Base-by-base conservation (phyloP, 2,888 invertebrate genomes). In the Platycnemis pennipes region DNA sequence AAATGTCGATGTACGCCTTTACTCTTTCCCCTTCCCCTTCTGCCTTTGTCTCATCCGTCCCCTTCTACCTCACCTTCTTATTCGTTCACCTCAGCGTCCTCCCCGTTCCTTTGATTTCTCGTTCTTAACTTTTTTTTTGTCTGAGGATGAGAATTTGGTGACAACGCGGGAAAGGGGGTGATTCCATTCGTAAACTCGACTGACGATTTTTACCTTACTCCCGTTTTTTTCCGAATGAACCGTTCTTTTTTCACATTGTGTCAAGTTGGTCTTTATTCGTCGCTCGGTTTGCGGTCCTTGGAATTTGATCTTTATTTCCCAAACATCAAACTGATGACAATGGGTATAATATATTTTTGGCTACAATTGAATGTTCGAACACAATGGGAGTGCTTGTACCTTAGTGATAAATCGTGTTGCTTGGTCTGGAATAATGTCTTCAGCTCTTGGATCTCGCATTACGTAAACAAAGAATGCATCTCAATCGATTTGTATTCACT, bases 1-100 rank as follows among this genome's bases (percentile, higher is more conserved):
- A 91, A 77, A 91, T 91, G 63, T 91, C 91, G 91, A 91, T 91
- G 77, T 77, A 91, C 63, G 91, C 63, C 63, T 56, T 91, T 44
- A 13, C 69, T 22, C 91, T n/a, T 44, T 22, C 26, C 69, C 63
- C 42, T 16, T 22, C 49, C 53, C n/a, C 91, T 63, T 37, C 77
- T 16, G 13, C 37, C 77, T 77, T 77, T 77, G 77, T 77, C 77
- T 77, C 37, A 7, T 1, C 31, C 77, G 16, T 37, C 37, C 77
- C n/a, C 63, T 63, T 63, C 63, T 22, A 0, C 63, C 63, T 22
- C 63, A 2, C n/a, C 63, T 63, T 63, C 63, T 13, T 63, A 13
- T 63, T 63, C 63, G 26, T 77, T 77, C 77, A 77, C 77, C 77
- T 16, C 3, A 37, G 37, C 37, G 16, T 31, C 31, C 37, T 16